Evolutionary conservation across 2,888 invertebrate genomes (phyloP).

Genomic region (Minunthozetes semirufus): DNA sequence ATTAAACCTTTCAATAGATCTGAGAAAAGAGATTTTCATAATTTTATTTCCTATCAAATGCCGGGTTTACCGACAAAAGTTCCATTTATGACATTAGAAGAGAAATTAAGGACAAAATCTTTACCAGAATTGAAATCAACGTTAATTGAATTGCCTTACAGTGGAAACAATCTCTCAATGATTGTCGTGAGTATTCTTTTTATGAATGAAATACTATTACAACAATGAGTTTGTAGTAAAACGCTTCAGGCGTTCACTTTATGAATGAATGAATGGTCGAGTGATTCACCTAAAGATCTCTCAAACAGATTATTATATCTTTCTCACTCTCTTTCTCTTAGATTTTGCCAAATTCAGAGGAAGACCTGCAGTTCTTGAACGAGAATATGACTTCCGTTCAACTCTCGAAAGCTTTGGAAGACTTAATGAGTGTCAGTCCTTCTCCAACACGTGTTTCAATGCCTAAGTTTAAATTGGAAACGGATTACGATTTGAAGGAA

Average conservation of each 20-base stretch:
- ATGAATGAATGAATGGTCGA: too few species aligned
- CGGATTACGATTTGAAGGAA: neutral
- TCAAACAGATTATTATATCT: neutral
- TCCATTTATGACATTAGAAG: neutral
- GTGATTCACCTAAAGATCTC: too few species aligned
- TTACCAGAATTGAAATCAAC: neutral
- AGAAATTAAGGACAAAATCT: neutral
- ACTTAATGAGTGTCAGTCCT: neutral
- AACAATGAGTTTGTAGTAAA: neutral
- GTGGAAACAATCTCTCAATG: neutral
- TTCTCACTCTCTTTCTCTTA: neutral
- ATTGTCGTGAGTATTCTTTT: neutral
- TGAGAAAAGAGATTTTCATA: neutral
- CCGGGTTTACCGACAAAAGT: neutral
- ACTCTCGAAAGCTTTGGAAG: neutral
- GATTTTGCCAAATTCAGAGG: neutral
- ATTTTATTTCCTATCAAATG: neutral
- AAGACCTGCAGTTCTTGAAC: neutral
- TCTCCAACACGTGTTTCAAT: neutral
- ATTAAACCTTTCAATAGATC: too few species aligned
- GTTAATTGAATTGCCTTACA: neutral
- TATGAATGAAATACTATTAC: neutral
- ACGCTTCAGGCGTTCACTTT: too few species aligned
- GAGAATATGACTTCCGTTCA: neutral
- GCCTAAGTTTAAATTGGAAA: neutral